A percentile compares a stretch with the other conserved stretches of the same genome.
phyloP scores from a whole-genome alignment of 2,797 vertebrate genomes.

The Mastacembelus armatus region DNA sequence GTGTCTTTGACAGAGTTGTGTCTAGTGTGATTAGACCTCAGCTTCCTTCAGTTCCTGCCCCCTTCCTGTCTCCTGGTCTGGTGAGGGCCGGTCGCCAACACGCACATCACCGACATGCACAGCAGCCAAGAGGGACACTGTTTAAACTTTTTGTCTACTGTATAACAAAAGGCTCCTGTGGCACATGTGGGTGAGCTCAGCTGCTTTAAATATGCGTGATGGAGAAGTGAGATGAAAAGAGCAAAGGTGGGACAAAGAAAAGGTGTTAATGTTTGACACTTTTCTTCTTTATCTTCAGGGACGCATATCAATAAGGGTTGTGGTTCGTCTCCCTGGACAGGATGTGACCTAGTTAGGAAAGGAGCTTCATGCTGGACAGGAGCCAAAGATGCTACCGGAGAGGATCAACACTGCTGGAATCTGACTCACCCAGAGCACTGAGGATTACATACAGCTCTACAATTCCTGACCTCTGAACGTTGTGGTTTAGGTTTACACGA shows the following conservation, averaged over 20 bases:
- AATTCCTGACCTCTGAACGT: constrained; percentile 47
- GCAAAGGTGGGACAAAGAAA: constrained; percentile 29
- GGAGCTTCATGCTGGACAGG: constrained; percentile 59
- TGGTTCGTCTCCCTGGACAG: constrained; percentile 64
- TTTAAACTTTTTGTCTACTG: constrained; percentile 46
- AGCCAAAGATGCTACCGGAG: constrained; percentile 54
- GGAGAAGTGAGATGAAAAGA: constrained; percentile 45
- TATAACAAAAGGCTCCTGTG: constrained; percentile 58
- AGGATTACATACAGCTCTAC: constrained; percentile 48
- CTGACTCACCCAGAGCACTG: constrained; percentile 39
- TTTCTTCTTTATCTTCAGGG: constrained; percentile 39
- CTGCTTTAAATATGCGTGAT: constrained; percentile 30
- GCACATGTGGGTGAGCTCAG: constrained; percentile 43
- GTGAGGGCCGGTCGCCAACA: constrained; percentile 31
- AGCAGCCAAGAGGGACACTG: constrained; percentile 12
- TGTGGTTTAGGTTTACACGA: constrained; percentile 41
- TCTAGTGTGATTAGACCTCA: constrained; percentile 74
- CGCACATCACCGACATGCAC: constrained; percentile 59
- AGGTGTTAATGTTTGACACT: constrained; percentile 66
- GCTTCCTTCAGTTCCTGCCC: constrained; percentile 74
- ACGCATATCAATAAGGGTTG: constrained; percentile 57
- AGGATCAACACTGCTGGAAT: constrained; percentile 49
- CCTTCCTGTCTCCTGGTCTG: constrained; percentile 71
- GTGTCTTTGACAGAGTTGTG: constrained; percentile 74
- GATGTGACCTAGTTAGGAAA: constrained; percentile 69